phyloP scores from a whole-genome alignment of 2,888 invertebrate genomes.

The Himalopsyche tibetana region DNA sequence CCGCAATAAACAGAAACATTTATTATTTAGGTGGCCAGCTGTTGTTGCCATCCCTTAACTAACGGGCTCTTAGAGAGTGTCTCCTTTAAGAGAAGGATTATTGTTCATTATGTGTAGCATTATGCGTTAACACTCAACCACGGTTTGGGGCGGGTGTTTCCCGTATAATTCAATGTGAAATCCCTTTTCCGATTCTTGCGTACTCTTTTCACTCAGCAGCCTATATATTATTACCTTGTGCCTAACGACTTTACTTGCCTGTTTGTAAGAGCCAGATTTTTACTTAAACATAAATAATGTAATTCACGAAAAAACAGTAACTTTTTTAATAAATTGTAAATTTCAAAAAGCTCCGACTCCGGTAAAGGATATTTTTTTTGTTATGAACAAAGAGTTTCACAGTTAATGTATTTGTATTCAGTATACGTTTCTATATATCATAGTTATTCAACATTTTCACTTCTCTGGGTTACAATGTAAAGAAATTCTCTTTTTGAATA shows the following conservation, averaged over 20 bases:
- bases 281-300: not conserved
- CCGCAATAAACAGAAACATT: conserved; percentile 34
- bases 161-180: conserved; percentile 27
- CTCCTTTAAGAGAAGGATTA: conserved; percentile 23
- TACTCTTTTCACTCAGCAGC: conserved; percentile 8
- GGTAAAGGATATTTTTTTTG: too few relatives aligned
- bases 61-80: conserved; percentile 22
- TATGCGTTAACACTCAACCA: conserved; percentile 26
- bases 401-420: too few relatives aligned
- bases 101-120: conserved; percentile 34
- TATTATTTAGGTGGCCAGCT: conserved; percentile 21
- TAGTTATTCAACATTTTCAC: too few relatives aligned
- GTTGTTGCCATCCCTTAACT: conserved; percentile 4
- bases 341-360: too few relatives aligned
- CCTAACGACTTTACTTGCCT: conserved; percentile 22
- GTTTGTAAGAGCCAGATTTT: not conserved
- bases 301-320: not conserved
- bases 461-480: too few relatives aligned
- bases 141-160: conserved; percentile 22
- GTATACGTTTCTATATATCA: too few relatives aligned
- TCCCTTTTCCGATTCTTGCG: conserved; percentile 34
- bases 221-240: not conserved
- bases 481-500: too few relatives aligned
- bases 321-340: not conserved
- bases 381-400: too few relatives aligned